Evolutionary conservation across 2,888 invertebrate genomes (phyloP), one percentile per base, ranked within the genome.

Genomic region (Calliopum simillimum): DNA sequence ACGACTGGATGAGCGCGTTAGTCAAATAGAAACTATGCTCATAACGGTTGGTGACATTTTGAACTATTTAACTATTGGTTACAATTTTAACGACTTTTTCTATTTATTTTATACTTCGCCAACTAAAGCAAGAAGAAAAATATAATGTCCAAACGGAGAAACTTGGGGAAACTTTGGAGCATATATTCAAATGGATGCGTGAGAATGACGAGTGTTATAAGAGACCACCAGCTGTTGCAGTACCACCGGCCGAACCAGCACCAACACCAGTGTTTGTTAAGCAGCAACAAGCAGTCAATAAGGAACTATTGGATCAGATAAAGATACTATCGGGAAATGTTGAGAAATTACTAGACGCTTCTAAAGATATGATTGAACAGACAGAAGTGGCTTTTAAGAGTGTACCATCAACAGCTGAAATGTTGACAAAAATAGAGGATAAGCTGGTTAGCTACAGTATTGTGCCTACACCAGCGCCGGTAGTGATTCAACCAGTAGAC

Each of bases 1-100:
- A 0, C 87, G 93, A 61, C 86, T 95, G 55, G 94, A 94, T 78
- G 94, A 94, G 74, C 88, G 93, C 70, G 86, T 94, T 65, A 91
- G 91, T 14, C 92, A 92, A 75, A 91, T 94, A 6, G 94, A 94
- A 84, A 93, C 93, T 62, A 89, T 93, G 82, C 86, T 94, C 66
- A 88, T 92, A 78, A 91, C 91, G 88, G 92, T 92, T 81, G 82
- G 81, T 77, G 21, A 23, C 8, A 11, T 53, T 70, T 49, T 14
- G 11, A 47, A 56, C 3, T 12, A 53, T 49, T 59, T 33, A 33
- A 16, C 23, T 14, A 2, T 61, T 21, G 11, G 11, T 14, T 16
- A 61, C 19, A 51, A 53, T 47, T 43, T 43, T 33, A 47, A 11
- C 13, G 33, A 25, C 16, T 41, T 58, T 16, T 23, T 44, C 23